Evolutionary conservation across 1,140 invertebrate genomes (phyloP).

Genomic region (Scaptomyza graminum): DNA sequence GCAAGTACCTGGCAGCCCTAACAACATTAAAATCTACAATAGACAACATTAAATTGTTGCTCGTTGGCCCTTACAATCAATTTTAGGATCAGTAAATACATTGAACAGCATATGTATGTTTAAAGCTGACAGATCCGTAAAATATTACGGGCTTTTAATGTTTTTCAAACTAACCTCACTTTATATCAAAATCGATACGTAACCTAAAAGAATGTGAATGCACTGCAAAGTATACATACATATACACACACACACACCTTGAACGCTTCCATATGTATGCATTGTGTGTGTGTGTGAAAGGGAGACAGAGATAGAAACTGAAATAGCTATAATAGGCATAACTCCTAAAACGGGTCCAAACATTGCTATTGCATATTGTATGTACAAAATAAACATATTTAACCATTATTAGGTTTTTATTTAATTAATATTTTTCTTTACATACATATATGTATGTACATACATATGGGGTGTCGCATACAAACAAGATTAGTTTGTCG

Average conservation of each 20-base stretch:
- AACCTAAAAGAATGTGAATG: slow-evolving; percentile 78
- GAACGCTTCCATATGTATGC: background rate
- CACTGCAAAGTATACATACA: slow-evolving; percentile 61
- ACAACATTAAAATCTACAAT: slow-evolving; percentile 64
- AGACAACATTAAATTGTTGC: slow-evolving; percentile 53
- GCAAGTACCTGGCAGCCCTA: slow-evolving; percentile 59
- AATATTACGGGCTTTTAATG: slow-evolving; percentile 23
- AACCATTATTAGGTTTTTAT: slow-evolving; percentile 18
- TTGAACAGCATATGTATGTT: background rate
- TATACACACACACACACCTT: slow-evolving; percentile 33
- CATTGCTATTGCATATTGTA: slow-evolving; percentile 4
- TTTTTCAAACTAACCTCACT: slow-evolving; percentile 70
- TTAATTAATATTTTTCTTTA: slow-evolving; percentile 19
- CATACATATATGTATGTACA: background rate
- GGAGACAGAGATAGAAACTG: slow-evolving; percentile 31
- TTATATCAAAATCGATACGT: slow-evolving; percentile 77
- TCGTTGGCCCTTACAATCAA: slow-evolving; percentile 23
- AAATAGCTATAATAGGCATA: slow-evolving; percentile 69
- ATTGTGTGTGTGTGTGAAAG: slow-evolving; percentile 21
- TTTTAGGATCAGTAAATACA: slow-evolving; percentile 19
- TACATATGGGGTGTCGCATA: slow-evolving; percentile 2
- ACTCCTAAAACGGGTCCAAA: slow-evolving; percentile 31
- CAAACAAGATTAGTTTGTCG: slow-evolving; percentile 3
- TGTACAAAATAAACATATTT: background rate
- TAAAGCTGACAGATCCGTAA: slow-evolving; percentile 7